Conservation (phyloP, 2,888 invertebrate genomes). For the Agrotis ipsilon region DNA sequence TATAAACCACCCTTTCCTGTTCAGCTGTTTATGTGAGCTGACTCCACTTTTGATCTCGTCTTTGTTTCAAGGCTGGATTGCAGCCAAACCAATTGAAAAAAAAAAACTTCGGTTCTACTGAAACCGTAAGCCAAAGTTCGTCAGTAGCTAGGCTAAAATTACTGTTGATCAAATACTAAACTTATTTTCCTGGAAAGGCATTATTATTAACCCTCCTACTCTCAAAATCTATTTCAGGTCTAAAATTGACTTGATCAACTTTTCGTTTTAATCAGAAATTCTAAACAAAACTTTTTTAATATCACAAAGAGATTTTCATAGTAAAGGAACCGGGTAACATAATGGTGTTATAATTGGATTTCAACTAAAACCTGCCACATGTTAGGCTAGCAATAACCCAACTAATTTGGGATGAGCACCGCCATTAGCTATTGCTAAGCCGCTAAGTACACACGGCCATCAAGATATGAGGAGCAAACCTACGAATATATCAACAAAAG, state of each 20-base stretch:
- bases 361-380: slow-evolving; percentile 70
- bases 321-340: slow-evolving; percentile 10
- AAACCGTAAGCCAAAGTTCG: too few relatives aligned
- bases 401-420: slow-evolving; percentile 75
- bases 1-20: too few relatives aligned
- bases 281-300: slow-evolving; percentile 38
- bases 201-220: neutral
- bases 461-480: neutral
- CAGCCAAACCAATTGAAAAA: too few relatives aligned
- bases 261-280: slow-evolving; percentile 11
- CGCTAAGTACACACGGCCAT: slow-evolving; percentile 27
- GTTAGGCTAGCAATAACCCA: slow-evolving; percentile 70
- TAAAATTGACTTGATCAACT: neutral
- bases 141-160: too few relatives aligned
- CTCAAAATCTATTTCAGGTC: neutral
- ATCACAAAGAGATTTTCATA: slow-evolving; percentile 13
- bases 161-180: neutral
- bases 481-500: neutral
- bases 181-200: neutral
- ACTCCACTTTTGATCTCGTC: too few relatives aligned
- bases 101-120: too few relatives aligned
- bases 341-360: slow-evolving; percentile 64
- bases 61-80: too few relatives aligned
- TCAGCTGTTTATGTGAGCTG: too few relatives aligned
- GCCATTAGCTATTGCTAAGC: slow-evolving; percentile 67